phyloP scores from a whole-genome alignment of 2,113 vertebrate genomes.

The Macquaria ambigua region DNA sequence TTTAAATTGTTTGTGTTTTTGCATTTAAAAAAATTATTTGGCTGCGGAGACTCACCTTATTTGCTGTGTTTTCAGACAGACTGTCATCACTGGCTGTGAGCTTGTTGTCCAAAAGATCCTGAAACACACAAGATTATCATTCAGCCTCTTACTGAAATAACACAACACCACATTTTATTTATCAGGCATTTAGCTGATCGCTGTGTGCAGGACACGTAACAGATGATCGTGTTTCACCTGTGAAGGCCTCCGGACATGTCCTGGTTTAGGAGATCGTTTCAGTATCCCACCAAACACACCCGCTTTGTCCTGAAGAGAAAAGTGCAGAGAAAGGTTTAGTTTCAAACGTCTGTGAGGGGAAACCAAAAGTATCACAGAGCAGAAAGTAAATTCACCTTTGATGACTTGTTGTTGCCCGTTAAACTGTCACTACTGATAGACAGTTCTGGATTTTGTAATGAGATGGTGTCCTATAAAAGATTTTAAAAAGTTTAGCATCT shows the following conservation, averaged over 20 bases:
- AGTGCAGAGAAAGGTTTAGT: constrained; percentile 2
- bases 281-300: constrained; percentile 42
- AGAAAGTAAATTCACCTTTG: constrained; percentile 55
- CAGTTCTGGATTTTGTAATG: constrained; percentile 41
- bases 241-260: constrained; percentile 55
- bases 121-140: constrained; percentile 21
- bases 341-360: fast-evolving
- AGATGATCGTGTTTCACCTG: constrained; percentile 50
- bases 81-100: constrained; percentile 19
- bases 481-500: neutral
- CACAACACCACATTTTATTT: fast-evolving
- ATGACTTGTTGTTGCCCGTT: constrained; percentile 40
- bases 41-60: constrained; percentile 53
- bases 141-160: neutral
- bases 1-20: neutral
- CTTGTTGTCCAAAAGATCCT: constrained; percentile 64
- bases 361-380: neutral
- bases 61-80: constrained; percentile 31
- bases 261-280: constrained; percentile 53
- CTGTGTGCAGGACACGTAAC: neutral
- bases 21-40: neutral
- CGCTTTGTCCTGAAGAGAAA: constrained; percentile 57
- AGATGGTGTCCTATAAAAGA: constrained; percentile 15
- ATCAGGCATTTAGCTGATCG: no score
- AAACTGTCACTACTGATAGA: constrained; percentile 62